Conservation (phyloP, 2,888 invertebrate genomes). For the Hedychridium roseum region DNA sequence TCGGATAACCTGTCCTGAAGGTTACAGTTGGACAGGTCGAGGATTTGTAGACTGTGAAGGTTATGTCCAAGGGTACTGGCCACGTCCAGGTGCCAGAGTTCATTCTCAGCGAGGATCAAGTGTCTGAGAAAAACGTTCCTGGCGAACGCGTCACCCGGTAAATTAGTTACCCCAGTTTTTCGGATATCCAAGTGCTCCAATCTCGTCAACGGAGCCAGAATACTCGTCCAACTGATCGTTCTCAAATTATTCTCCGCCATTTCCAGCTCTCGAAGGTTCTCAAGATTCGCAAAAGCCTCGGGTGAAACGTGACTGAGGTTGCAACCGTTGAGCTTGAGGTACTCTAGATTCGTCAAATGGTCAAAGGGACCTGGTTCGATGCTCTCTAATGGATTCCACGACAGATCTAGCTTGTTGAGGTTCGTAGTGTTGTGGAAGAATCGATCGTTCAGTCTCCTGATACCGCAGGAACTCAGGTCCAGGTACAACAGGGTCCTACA, state of each 20-base stretch:
- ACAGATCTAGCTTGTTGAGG: constrained; percentile 74
- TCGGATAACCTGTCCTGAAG: constrained; percentile 74
- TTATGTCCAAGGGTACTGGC: constrained; percentile 72
- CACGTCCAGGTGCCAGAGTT: constrained; percentile 72
- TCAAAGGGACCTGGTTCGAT: constrained; percentile 71
- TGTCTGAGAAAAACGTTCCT: constrained; percentile 72
- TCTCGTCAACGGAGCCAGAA: constrained; percentile 70
- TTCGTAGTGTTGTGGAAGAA: constrained; percentile 76
- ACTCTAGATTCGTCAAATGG: constrained; percentile 72
- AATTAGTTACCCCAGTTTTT: constrained; percentile 69
- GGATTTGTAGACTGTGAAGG: constrained; percentile 70
- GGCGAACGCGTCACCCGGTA: constrained; percentile 73
- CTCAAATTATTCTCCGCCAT: constrained; percentile 70
- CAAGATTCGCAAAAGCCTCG: constrained; percentile 68
- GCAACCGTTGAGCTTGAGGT: constrained; percentile 73
- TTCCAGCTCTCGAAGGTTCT: constrained; percentile 72
- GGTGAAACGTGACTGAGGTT: constrained; percentile 69
- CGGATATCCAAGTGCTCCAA: constrained; percentile 73
- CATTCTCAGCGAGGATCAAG: constrained; percentile 73
- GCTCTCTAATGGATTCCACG: constrained; percentile 71
- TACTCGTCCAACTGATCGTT: constrained; percentile 69
- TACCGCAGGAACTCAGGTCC: constrained; percentile 73
- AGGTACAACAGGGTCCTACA: constrained; percentile 74
- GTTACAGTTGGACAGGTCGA: constrained; percentile 76
- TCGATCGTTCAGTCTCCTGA: constrained; percentile 68